These are phyloP conservation scores for Loriculus beryllinus DNA, from an alignment of 2,797 vertebrate species.

Conservation along the genomic window DNA sequence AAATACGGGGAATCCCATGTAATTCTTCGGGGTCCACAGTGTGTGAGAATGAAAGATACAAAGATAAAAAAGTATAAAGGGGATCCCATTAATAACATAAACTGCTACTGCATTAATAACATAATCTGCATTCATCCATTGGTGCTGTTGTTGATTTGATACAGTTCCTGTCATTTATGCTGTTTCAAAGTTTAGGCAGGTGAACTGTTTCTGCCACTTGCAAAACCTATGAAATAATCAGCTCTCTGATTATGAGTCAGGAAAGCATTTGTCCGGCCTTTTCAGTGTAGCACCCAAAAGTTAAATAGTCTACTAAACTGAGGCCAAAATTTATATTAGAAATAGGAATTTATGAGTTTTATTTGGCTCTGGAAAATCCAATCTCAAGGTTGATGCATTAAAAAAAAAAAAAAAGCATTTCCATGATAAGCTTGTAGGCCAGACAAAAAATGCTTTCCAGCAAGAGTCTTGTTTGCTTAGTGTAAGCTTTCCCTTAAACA, in stretches of 20 bases:
- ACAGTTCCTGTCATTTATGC: not conserved
- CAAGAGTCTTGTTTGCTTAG: not conserved
- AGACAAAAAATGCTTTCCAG: not conserved
- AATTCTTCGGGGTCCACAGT: not conserved
- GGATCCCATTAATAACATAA: not conserved
- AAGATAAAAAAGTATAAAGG: not conserved
- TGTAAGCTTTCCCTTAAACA: not conserved
- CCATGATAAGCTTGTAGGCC: not conserved
- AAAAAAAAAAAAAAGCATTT: not conserved
- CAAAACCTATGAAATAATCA: not conserved
- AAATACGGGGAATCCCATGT: not conserved
- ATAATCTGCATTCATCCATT: not conserved
- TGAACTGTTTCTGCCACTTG: not conserved
- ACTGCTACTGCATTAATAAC: not conserved
- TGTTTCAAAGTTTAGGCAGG: not conserved
- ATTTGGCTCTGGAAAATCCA: slow-evolving; percentile 18
- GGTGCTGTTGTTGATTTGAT: not conserved
- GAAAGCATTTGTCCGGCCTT: not conserved
- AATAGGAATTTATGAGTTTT: not conserved
- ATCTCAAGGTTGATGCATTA: not conserved
- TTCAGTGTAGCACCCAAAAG: not conserved
- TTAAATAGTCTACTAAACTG: not conserved
- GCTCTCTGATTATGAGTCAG: not conserved
- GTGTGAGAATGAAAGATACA: not conserved
- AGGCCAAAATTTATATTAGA: not conserved